A percentile compares a stretch with the other conserved stretches of the same genome.
Conservation (phyloP, 2,797 vertebrate genomes). For the Darevskia nairensis region DNA sequence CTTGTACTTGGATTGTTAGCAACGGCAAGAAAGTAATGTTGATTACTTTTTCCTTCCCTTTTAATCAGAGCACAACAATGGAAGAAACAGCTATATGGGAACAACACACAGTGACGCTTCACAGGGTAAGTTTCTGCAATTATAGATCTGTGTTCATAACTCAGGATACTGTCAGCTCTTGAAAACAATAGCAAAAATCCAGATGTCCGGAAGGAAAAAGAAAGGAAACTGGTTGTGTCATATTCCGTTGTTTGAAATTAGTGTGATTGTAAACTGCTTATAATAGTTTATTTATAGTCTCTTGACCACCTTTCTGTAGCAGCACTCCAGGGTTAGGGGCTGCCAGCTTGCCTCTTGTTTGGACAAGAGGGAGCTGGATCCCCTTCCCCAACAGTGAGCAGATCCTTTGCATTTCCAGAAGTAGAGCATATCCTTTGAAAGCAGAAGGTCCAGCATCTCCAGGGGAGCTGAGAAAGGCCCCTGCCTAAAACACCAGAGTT, state of each 20-base stretch:
- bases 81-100: slow-evolving; percentile 99
- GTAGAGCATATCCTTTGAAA: neutral
- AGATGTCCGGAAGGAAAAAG: slow-evolving; percentile 81
- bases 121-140: slow-evolving; percentile 88
- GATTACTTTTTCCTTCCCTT: slow-evolving; percentile 50
- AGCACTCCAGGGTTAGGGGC: neutral
- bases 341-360: neutral
- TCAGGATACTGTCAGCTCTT: slow-evolving; percentile 75
- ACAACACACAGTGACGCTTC: slow-evolving; percentile 98
- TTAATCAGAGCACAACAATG: slow-evolving; percentile 92
- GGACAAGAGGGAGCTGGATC: neutral
- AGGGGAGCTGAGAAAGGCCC: neutral
- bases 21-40: neutral
- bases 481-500: neutral
- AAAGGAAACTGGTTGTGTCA: slow-evolving; percentile 70
- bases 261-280: slow-evolving; percentile 70
- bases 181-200: slow-evolving; percentile 79
- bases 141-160: slow-evolving; percentile 65
- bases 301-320: neutral
- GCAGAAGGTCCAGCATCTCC: neutral
- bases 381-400: too few relatives aligned
- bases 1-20: neutral
- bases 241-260: slow-evolving; percentile 76
- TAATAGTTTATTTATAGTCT: slow-evolving; percentile 15
- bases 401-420: neutral